These are phyloP conservation scores for Himalopsyche kuldschensis DNA, from an alignment of 2,888 invertebrate genomes.

Conservation along the genomic window DNA sequence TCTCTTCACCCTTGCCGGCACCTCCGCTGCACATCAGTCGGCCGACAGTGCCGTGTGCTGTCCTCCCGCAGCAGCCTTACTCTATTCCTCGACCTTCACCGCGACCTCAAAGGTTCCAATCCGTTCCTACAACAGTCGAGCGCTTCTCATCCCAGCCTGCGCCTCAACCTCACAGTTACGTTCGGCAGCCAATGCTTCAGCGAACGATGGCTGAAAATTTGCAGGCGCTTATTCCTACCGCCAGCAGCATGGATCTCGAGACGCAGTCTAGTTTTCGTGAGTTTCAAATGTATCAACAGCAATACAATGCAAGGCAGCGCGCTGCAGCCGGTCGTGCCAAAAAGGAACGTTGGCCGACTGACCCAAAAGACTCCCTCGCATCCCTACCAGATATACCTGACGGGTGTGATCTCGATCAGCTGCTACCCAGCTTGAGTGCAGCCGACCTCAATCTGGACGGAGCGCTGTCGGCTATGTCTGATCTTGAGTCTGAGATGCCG, in stretches of 20 bases:
- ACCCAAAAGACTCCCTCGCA: neutral
- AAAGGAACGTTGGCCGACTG: neutral
- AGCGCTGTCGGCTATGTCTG: constrained; percentile 50
- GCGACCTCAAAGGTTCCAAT: constrained; percentile 41
- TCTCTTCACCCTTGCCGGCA: constrained; percentile 41
- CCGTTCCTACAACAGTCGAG: constrained; percentile 12
- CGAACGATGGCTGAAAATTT: constrained; percentile 44
- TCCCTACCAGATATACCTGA: constrained; percentile 50
- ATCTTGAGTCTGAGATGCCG: constrained; percentile 42
- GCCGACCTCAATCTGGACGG: constrained; percentile 61
- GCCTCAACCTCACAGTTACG: constrained; percentile 41
- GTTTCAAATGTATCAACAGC: constrained; percentile 66
- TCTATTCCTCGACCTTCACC: constrained; percentile 26
- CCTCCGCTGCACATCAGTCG: constrained; percentile 30
- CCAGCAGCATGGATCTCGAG: constrained; percentile 63
- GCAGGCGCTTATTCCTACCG: constrained; percentile 54
- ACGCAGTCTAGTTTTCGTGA: constrained; percentile 67
- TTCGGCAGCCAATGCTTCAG: constrained; percentile 41
- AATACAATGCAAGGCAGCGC: constrained; percentile 63
- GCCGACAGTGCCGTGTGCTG: constrained; percentile 17
- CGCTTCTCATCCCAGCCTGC: constrained; percentile 40
- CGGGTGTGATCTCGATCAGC: constrained; percentile 64
- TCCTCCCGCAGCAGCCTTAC: neutral
- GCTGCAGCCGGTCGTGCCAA: constrained; percentile 47
- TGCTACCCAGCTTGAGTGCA: constrained; percentile 64